Evolutionary conservation across 2,888 invertebrate species (phyloP).

Genomic region (Dynastes tityus): DNA sequence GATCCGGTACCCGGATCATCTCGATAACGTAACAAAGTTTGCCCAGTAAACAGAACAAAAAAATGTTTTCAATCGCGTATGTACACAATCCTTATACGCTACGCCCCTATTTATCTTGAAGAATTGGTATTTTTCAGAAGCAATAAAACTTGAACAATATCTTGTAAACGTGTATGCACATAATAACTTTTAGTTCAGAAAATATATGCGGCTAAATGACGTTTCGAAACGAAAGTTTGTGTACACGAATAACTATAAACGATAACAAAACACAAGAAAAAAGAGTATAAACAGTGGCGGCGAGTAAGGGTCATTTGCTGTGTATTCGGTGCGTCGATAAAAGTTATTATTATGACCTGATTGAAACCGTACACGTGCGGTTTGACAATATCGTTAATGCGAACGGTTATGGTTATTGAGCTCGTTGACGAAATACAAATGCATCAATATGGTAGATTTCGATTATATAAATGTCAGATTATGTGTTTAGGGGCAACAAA

Average conservation of each 20-base stretch:
- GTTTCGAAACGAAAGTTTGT: background rate
- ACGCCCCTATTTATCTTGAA: conserved; percentile 24
- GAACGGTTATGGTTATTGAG: conserved; percentile 53
- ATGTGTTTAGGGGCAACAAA: conserved; percentile 6
- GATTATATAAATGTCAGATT: conserved; percentile 47
- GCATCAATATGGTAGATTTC: conserved; percentile 38
- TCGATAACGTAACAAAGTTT: conserved; percentile 29
- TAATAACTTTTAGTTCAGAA: background rate
- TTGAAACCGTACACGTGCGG: conserved; percentile 50
- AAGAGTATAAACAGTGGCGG: conserved; percentile 8
- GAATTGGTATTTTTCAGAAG: conserved; percentile 19
- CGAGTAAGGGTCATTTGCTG: conserved; percentile 11
- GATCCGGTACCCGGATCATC: background rate
- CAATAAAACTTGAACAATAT: conserved; percentile 37
- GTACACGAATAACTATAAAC: conserved; percentile 3
- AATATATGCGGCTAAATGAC: background rate
- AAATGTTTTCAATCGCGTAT: conserved; percentile 19
- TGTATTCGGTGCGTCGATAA: conserved; percentile 43
- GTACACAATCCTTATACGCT: conserved; percentile 22
- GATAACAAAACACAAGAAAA: conserved; percentile 15
- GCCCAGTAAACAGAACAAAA: conserved; percentile 14
- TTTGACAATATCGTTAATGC: conserved; percentile 54
- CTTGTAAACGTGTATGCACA: background rate
- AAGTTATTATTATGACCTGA: conserved; percentile 48
- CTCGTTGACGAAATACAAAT: conserved; percentile 54